Base-by-base conservation (phyloP, 2,113 vertebrate species). In the Sprattus sprattus region DNA sequence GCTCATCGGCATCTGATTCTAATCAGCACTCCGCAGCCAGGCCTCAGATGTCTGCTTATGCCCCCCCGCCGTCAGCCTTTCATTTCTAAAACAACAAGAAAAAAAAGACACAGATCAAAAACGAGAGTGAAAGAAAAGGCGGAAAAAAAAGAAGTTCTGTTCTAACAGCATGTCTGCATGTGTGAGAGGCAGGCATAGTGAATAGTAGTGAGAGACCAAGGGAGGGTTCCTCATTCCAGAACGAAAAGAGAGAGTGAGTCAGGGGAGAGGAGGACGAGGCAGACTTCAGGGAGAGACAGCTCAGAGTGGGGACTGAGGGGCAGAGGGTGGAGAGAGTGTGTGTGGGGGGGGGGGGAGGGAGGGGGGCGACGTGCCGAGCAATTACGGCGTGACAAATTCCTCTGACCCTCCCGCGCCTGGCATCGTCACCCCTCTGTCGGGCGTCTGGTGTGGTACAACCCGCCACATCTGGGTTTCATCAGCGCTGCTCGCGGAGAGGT, bases 331-430 rank as follows among this genome's bases (percentile, higher is more conserved):
- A 78, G 71, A 39, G 25, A 6, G 54, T 57, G 67, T 32, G 67
- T 9, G 67, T 25, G n/a, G 11, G 28, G 25, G 28, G 28, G 2
- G 28, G 11, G 0, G 28, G 9, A 13, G 13, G 9, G n/a, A 25
- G 25, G 9, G 25, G 28, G 32, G 9, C 4, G 28, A 78, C 32
- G 25, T 78, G 71, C 71, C 13, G 71, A 78, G 71, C 71, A 78
- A 78, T 78, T 78, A 78, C 71, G 71, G 71, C 71, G 90, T 86
- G 91, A 92, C 88, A 91, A 91, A 90, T 92, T 92, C 88, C 50
- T 89, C 47, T 84, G 88, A 92, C 90, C 71, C 71, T 78, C 71
- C 89, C 84, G 81, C 64, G 82, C 85, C 87, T 92, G 92, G 92
- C 91, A 88, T 90, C 4, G 71, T 78, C 71, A 39, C 89, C 88